Evolutionary conservation across 2,113 vertebrate species (phyloP).

Genomic region (Malurus cyaneus): DNA sequence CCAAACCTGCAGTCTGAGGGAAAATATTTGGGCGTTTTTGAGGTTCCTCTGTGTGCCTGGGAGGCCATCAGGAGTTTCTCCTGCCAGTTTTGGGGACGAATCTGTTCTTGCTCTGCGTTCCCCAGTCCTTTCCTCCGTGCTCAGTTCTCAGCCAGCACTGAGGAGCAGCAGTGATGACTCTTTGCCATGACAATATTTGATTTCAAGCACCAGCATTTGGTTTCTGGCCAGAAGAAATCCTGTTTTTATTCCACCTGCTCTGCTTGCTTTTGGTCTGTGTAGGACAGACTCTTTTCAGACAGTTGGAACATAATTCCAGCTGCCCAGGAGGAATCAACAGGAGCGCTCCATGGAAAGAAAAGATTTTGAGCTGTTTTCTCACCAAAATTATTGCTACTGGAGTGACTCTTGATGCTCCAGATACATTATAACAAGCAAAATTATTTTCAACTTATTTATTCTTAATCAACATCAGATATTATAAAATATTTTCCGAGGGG

Average conservation of each 20-base stretch:
- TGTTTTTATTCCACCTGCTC: background rate
- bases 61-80: background rate
- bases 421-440: background rate
- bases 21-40: background rate
- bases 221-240: background rate
- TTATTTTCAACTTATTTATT: background rate
- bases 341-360: background rate
- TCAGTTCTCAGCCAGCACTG: background rate
- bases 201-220: background rate
- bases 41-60: fast-evolving
- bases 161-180: background rate
- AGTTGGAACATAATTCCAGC: background rate
- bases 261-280: background rate
- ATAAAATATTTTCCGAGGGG: background rate
- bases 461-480: background rate
- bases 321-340: background rate
- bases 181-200: background rate
- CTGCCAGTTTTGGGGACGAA: background rate
- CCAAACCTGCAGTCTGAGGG: background rate
- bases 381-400: background rate
- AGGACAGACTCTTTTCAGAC: background rate
- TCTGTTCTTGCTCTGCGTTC: background rate
- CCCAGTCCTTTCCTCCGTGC: background rate
- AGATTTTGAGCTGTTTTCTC: background rate
- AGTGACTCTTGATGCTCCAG: background rate